Conservation (phyloP, 2,888 invertebrate genomes). For the Stegophylla sp. region DNA sequence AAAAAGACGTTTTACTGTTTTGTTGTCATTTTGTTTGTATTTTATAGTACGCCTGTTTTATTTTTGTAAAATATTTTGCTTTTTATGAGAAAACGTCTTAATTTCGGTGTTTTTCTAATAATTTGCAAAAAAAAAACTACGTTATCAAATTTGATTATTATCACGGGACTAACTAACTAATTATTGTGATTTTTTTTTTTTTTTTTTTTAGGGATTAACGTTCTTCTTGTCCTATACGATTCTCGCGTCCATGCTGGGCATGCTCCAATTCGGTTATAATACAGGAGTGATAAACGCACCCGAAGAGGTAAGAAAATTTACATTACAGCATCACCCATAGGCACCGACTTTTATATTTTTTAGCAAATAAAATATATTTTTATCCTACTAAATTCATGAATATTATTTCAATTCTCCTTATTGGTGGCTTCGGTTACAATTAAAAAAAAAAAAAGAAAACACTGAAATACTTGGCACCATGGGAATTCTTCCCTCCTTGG, state of each 20-base stretch:
- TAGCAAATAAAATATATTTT: background rate
- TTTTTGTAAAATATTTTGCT: conserved; percentile 25
- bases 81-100: background rate
- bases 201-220: conserved; percentile 81
- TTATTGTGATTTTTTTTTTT: no score
- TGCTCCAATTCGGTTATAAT: conserved; percentile 96
- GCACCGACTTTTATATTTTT: no score
- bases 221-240: conserved; percentile 94
- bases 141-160: background rate
- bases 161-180: conserved; percentile 17
- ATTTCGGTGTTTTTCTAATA: background rate
- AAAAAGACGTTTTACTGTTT: background rate
- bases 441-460: no score
- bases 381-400: no score
- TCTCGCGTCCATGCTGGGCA: conserved; percentile 90
- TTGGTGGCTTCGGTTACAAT: no score
- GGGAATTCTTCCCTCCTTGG: no score
- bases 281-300: conserved; percentile 97
- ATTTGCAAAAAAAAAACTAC: no score
- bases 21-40: conserved; percentile 3
- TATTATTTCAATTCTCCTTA: no score
- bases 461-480: no score
- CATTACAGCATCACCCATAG: no score
- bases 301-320: conserved; percentile 72
- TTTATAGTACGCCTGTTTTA: conserved; percentile 31